These are phyloP conservation scores for Antechinus stuartii DNA, from an alignment of 2,113 vertebrate species.

Conservation along the genomic window DNA sequence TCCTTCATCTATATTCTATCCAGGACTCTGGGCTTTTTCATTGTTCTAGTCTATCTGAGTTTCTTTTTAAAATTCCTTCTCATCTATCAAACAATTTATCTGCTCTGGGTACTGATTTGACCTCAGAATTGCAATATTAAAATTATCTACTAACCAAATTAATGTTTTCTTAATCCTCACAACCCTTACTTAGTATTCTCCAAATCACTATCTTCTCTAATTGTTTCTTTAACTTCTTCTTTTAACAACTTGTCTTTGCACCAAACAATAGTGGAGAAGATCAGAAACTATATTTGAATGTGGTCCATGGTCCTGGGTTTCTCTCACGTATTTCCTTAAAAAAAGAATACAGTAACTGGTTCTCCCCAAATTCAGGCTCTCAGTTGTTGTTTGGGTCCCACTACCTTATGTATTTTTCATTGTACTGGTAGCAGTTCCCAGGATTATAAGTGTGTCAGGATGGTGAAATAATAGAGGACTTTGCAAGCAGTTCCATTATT, in stretches of 20 bases:
- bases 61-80: background rate
- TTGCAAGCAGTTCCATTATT: background rate
- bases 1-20: background rate
- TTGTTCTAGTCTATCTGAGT: background rate
- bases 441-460: background rate
- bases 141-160: background rate
- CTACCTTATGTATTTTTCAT: background rate
- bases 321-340: background rate
- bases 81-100: background rate
- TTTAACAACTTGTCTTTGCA: background rate
- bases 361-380: background rate
- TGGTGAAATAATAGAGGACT: background rate
- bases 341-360: background rate
- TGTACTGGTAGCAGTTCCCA: background rate
- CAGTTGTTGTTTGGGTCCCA: background rate
- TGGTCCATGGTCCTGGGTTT: background rate
- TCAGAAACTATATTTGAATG: background rate
- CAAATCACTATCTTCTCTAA: background rate
- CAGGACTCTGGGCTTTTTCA: background rate
- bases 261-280: background rate
- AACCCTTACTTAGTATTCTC: background rate
- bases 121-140: background rate
- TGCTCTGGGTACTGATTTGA: background rate
- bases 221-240: background rate
- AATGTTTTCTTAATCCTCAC: background rate